Percentiles rank a stretch among this genome's conserved stretches.
phyloP scores from a whole-genome alignment of 2,797 vertebrate species.

The Choloepus didactylus region DNA sequence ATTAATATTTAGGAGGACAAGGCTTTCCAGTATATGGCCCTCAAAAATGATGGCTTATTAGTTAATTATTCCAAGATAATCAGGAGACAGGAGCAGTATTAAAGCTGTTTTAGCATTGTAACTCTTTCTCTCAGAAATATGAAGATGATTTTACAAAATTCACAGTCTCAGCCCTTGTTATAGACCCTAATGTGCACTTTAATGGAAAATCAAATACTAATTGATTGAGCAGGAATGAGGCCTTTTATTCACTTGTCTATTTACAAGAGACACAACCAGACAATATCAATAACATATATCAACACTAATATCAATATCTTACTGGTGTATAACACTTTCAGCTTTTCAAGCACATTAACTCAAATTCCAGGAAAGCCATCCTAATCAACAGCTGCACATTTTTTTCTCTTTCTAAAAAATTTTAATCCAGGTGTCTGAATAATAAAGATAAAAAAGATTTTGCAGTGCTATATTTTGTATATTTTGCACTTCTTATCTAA shows the following conservation, averaged over 20 bases:
- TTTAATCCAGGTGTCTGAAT: neutral
- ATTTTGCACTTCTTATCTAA: neutral
- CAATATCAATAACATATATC: neutral
- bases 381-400: neutral
- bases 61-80: constrained; percentile 55
- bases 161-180: neutral
- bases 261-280: neutral
- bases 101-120: neutral
- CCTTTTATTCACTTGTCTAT: neutral
- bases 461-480: neutral
- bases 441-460: neutral
- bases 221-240: constrained; percentile 13
- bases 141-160: neutral
- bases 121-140: neutral
- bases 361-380: neutral
- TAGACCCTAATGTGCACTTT: neutral
- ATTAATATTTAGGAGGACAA: constrained; percentile 53
- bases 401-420: neutral
- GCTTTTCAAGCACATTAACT: constrained; percentile 12
- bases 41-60: neutral
- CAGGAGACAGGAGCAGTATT: neutral
- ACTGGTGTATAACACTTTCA: neutral
- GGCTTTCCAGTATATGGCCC: neutral
- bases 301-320: neutral
- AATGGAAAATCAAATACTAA: constrained; percentile 24